These are phyloP conservation scores for Himalopsyche phryganea DNA, from an alignment of 1,140 invertebrate genomes.

Conservation along the genomic window DNA sequence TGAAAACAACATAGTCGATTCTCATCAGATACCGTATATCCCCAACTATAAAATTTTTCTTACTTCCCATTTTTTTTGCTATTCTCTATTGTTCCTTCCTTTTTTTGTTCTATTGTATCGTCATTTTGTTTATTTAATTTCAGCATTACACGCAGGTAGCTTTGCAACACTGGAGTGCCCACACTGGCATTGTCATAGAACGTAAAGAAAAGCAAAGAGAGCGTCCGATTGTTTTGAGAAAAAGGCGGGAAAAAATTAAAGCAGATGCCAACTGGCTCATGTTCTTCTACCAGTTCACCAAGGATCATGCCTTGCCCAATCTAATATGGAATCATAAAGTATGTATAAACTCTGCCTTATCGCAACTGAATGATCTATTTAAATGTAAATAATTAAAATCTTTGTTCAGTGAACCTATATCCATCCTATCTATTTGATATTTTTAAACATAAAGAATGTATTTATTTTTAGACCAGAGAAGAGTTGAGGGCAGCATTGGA, in stretches of 20 bases:
- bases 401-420: too few species aligned
- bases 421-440: too few species aligned
- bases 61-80: too few species aligned
- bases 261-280: constrained; percentile 88
- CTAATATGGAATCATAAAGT: constrained; percentile 98
- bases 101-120: too few species aligned
- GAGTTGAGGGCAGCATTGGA: constrained; percentile 90
- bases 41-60: too few species aligned
- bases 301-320: constrained; percentile 93
- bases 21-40: too few species aligned
- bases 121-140: too few species aligned
- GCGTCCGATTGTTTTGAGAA: constrained; percentile 84
- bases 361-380: too few species aligned
- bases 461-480: constrained; percentile 77
- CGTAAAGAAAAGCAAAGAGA: constrained; percentile 59
- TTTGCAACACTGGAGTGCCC: constrained; percentile 85
- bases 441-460: background rate
- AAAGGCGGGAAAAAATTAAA: constrained; percentile 87
- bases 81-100: too few species aligned
- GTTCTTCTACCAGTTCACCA: constrained; percentile 94
- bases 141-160: constrained; percentile 65
- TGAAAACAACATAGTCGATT: too few species aligned
- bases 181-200: constrained; percentile 68
- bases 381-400: too few species aligned
- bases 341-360: constrained; percentile 33